Evolutionary conservation across 1,140 invertebrate species (phyloP).

Genomic region (Harlomillsia oculata): DNA sequence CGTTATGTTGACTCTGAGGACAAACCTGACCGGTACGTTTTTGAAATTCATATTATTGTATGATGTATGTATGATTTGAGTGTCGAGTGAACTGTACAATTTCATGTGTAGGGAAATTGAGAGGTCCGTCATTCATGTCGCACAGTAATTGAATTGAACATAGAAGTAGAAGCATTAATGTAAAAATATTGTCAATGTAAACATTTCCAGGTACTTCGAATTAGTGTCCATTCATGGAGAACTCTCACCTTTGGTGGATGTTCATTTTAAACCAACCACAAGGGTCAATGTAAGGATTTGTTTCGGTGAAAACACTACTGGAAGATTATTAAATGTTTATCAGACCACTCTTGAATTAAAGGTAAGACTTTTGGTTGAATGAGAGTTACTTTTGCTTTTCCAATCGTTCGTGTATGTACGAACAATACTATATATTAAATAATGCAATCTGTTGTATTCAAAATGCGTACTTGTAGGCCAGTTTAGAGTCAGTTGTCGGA

Average conservation of each 20-base stretch:
- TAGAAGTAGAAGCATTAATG: too few relatives aligned
- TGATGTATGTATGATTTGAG: background rate
- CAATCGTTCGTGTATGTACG: background rate
- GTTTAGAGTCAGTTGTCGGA: conserved; percentile 63
- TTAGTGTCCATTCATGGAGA: conserved; percentile 71
- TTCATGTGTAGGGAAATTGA: background rate
- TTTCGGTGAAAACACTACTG: conserved; percentile 62
- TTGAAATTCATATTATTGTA: background rate
- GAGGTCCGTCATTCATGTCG: too few relatives aligned
- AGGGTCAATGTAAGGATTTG: conserved; percentile 72
- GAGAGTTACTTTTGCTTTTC: background rate
- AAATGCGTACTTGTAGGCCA: conserved; percentile 6
- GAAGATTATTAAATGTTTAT: conserved; percentile 41
- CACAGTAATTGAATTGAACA: too few relatives aligned
- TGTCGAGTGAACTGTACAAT: background rate
- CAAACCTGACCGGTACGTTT: conserved; percentile 45
- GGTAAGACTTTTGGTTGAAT: conserved; percentile 42
- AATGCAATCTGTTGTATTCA: background rate
- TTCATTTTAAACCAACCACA: conserved; percentile 74
- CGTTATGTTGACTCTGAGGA: conserved; percentile 77
- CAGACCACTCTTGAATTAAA: conserved; percentile 58
- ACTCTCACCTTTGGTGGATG: conserved; percentile 72
- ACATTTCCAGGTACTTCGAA: conserved; percentile 58
- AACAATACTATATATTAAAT: background rate
- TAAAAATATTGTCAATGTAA: background rate